phyloP scores from a whole-genome alignment of 2,113 vertebrate species.

The Baryphthengus martii region DNA sequence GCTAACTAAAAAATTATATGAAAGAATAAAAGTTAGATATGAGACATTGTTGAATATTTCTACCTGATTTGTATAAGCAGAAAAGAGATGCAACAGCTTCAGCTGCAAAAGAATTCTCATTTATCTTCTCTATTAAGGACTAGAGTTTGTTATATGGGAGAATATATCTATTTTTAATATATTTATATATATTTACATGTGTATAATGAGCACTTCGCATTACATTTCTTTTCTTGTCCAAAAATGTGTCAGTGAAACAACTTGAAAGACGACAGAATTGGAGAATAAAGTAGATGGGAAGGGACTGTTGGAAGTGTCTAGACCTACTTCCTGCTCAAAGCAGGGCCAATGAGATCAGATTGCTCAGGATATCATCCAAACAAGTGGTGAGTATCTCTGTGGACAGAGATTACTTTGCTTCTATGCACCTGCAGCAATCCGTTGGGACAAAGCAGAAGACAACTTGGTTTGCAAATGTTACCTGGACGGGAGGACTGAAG shows the following conservation, averaged over 20 bases:
- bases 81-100: neutral
- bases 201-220: neutral
- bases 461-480: neutral
- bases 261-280: neutral
- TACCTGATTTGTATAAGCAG: neutral
- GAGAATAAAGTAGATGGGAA: neutral
- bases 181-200: neutral
- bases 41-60: neutral
- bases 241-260: neutral
- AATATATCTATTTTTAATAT: neutral
- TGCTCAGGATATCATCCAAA: neutral
- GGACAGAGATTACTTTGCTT: fast-evolving
- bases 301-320: neutral
- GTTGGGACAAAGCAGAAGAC: neutral
- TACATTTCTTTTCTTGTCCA: neutral
- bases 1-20: neutral
- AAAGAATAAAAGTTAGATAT: neutral
- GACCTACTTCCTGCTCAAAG: neutral
- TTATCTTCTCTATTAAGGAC: neutral
- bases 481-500: neutral
- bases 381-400: fast-evolving
- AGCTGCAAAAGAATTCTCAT: neutral
- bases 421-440: neutral
- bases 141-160: neutral
- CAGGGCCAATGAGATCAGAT: neutral